Conservation (phyloP, 1,140 invertebrate species). For the Dryas iulia region DNA sequence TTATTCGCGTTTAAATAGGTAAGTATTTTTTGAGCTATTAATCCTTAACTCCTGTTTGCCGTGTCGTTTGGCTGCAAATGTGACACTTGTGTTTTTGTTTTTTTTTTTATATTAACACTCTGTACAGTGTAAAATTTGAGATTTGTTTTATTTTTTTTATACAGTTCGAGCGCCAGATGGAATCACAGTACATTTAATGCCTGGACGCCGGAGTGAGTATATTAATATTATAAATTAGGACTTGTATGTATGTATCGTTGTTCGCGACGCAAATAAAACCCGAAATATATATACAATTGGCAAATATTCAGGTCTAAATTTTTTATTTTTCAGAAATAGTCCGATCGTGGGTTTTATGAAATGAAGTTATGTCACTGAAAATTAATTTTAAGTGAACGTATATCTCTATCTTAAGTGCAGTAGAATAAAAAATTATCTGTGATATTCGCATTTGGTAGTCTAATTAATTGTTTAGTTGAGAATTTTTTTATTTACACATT, state of each 20-base stretch:
- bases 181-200: conserved; percentile 76
- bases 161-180: conserved; percentile 75
- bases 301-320: conserved; percentile 39
- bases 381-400: conserved; percentile 40
- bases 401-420: conserved; percentile 76
- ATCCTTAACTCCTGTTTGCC: conserved; percentile 44
- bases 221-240: conserved; percentile 47
- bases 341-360: conserved; percentile 79
- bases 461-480: conserved; percentile 42
- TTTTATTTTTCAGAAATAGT: conserved; percentile 77
- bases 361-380: conserved; percentile 40
- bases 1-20: conserved; percentile 22
- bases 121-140: conserved; percentile 19
- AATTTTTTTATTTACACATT: conserved; percentile 65
- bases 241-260: not conserved
- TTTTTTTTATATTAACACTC: conserved; percentile 10
- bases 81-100: conserved; percentile 39
- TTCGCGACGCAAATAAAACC: not conserved
- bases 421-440: conserved; percentile 65
- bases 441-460: conserved; percentile 79
- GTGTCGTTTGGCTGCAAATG: conserved; percentile 27
- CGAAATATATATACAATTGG: conserved; percentile 30
- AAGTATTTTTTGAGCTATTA: conserved; percentile 42
- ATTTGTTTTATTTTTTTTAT: conserved; percentile 40
- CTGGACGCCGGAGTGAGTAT: conserved; percentile 77